These are phyloP conservation scores for Taxidea taxus DNA, from an alignment of 2,113 vertebrate species.

Conservation along the genomic window DNA sequence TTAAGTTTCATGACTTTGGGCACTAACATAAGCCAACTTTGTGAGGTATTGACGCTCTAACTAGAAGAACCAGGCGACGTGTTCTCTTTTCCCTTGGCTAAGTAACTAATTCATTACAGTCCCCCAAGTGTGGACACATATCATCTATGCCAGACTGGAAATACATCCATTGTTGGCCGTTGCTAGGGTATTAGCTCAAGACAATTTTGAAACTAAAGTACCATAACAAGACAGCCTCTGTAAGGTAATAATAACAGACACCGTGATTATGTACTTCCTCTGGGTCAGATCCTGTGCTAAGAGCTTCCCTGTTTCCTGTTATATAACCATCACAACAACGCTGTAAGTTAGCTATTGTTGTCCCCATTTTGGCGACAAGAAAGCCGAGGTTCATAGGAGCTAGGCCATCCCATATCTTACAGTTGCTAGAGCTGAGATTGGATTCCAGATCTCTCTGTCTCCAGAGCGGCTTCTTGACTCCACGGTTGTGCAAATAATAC, in stretches of 20 bases:
- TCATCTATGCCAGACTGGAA: neutral
- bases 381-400: neutral
- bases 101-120: neutral
- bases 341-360: neutral
- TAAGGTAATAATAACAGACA: neutral
- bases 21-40: neutral
- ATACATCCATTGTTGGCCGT: neutral
- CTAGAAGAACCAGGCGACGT: neutral
- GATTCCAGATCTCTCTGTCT: neutral
- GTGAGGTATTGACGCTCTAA: neutral
- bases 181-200: neutral
- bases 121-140: neutral
- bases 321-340: neutral
- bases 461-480: neutral
- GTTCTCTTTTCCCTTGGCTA: neutral
- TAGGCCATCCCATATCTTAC: neutral
- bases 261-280: neutral
- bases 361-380: neutral
- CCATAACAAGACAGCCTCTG: neutral
- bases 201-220: conserved; percentile 25
- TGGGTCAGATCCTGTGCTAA: neutral
- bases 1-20: neutral
- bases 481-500: neutral
- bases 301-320: neutral
- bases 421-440: neutral